These are phyloP conservation scores for Epistrophe grossulariae DNA, from an alignment of 2,888 invertebrate species.

Conservation along the genomic window DNA sequence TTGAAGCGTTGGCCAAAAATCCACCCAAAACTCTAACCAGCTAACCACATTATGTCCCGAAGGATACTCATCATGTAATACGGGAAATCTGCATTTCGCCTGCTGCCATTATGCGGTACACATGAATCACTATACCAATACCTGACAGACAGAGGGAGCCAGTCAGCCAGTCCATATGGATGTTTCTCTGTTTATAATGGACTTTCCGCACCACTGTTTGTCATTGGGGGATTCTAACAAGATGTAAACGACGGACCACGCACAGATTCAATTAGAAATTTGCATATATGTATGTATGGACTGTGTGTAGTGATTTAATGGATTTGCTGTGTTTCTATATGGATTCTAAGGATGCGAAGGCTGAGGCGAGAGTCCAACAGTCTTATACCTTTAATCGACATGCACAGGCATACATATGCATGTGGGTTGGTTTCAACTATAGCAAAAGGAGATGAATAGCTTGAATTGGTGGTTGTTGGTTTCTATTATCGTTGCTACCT, in stretches of 20 bases:
- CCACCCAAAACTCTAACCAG: constrained; percentile 37
- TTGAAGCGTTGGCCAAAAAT: constrained; percentile 44
- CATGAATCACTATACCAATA: constrained; percentile 35
- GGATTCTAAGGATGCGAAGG: constrained; percentile 36
- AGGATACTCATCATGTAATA: constrained; percentile 67
- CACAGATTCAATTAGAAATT: constrained; percentile 71
- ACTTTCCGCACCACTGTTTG: constrained; percentile 61
- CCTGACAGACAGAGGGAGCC: constrained; percentile 17
- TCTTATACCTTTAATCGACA: constrained; percentile 36
- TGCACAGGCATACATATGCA: background rate
- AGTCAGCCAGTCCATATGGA: constrained; percentile 1
- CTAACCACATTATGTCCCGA: constrained; percentile 57
- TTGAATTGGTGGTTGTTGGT: constrained; percentile 66
- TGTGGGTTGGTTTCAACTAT: background rate
- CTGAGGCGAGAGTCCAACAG: background rate
- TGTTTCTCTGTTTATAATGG: constrained; percentile 51
- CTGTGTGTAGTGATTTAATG: constrained; percentile 62
- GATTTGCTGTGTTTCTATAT: constrained; percentile 66
- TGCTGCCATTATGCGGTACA: constrained; percentile 58
- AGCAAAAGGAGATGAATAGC: constrained; percentile 51
- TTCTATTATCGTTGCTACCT: constrained; percentile 69
- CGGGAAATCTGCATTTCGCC: constrained; percentile 54
- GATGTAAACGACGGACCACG: constrained; percentile 67
- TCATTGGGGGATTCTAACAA: constrained; percentile 57
- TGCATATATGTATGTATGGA: constrained; percentile 45